Percentiles rank a stretch among this genome's conserved stretches.
Conservation (phyloP, 2,113 vertebrate species). For the Perca flavescens region DNA sequence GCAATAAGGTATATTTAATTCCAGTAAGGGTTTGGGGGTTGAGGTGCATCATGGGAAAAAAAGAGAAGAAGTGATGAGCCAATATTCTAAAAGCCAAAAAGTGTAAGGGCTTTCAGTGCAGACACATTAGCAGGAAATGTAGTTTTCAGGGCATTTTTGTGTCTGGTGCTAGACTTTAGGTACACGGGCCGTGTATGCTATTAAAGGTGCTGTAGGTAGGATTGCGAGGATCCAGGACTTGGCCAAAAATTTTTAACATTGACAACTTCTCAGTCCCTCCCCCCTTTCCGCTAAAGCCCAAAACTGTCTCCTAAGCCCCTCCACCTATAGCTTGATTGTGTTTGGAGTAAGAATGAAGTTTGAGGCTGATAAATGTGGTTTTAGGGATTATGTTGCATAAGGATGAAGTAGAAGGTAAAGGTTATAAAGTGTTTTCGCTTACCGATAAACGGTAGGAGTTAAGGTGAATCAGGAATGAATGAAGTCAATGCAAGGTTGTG, state of each 20-base stretch:
- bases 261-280: too few species aligned
- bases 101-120: conserved; percentile 38
- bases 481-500: conserved; percentile 5
- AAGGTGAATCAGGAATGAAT: background rate
- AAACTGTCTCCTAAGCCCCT: too few species aligned
- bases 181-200: background rate
- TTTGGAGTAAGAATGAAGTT: background rate
- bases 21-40: conserved; percentile 33
- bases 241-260: too few species aligned
- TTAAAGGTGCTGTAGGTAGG: background rate
- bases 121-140: conserved; percentile 22
- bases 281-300: too few species aligned
- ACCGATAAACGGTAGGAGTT: background rate
- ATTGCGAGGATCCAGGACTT: too few species aligned
- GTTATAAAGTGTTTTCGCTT: conserved; percentile 1
- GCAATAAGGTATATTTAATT: conserved; percentile 66
- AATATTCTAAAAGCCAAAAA: conserved; percentile 46
- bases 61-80: conserved; percentile 42
- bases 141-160: background rate
- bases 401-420: background rate
- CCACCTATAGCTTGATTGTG: background rate
- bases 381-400: background rate
- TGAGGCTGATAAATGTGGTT: conserved; percentile 8
- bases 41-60: conserved; percentile 59
- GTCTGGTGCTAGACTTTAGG: background rate